phyloP scores from a whole-genome alignment of 2,113 vertebrate species.

The Ammodytes dubius region DNA sequence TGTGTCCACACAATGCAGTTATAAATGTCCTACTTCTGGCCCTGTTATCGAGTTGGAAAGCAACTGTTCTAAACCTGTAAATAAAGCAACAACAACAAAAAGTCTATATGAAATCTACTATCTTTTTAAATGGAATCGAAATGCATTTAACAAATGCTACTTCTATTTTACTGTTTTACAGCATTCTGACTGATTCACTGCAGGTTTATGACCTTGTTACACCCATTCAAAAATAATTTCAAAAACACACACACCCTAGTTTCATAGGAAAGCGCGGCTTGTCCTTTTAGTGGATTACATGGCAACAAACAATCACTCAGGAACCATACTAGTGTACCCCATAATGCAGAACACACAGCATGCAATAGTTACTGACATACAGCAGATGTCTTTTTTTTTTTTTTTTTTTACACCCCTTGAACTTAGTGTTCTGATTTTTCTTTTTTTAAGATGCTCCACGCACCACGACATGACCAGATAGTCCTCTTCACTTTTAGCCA shows the following conservation, averaged over 20 bases:
- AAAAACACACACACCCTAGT: slow-evolving; percentile 61
- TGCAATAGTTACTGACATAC: slow-evolving; percentile 88
- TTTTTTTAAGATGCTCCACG: slow-evolving; percentile 94
- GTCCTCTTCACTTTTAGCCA: slow-evolving; percentile 99
- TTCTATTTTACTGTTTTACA: slow-evolving; percentile 17
- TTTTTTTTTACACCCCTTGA: slow-evolving; percentile 60
- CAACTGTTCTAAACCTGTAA: slow-evolving; percentile 23
- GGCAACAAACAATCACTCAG: slow-evolving; percentile 78
- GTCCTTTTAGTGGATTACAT: slow-evolving; percentile 73
- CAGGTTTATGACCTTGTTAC: slow-evolving; percentile 36
- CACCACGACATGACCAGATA: slow-evolving; percentile 99
- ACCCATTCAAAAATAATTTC: slow-evolving; percentile 47
- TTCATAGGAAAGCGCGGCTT: slow-evolving; percentile 52
- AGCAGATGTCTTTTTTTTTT: slow-evolving; percentile 70
- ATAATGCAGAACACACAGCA: slow-evolving; percentile 93
- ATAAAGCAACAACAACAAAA: slow-evolving; percentile 14
- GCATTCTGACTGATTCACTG: slow-evolving; percentile 33
- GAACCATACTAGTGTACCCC: slow-evolving; percentile 90
- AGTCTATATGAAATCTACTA: neutral
- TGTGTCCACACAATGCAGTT: slow-evolving; percentile 33
- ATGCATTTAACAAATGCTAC: slow-evolving; percentile 2
- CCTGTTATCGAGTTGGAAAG: neutral
- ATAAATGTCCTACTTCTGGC: neutral
- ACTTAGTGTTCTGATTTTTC: slow-evolving; percentile 60
- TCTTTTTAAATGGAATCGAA: slow-evolving; percentile 8